phyloP scores from a whole-genome alignment of 2,888 invertebrate genomes.

The Drosophila tripunctata region DNA sequence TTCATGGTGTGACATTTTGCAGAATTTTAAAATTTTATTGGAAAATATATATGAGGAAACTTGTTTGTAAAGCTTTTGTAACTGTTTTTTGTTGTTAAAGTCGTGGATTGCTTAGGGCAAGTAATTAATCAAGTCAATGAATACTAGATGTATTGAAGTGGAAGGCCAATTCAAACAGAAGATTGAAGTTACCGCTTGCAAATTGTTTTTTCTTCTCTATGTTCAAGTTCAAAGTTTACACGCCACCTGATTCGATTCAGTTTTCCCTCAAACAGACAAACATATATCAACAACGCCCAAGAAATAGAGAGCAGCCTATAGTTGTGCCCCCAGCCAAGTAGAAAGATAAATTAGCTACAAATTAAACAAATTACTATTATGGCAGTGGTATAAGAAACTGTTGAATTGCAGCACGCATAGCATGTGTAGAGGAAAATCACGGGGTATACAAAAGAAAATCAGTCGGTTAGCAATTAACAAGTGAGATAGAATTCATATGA shows the following conservation, averaged over 20 bases:
- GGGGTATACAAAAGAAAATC: not conserved
- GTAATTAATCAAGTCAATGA: slow-evolving; percentile 16
- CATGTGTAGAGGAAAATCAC: not conserved
- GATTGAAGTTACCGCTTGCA: slow-evolving; percentile 3
- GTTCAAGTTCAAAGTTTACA: slow-evolving; percentile 61
- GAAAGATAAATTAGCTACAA: slow-evolving; percentile 68
- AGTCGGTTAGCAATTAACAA: slow-evolving; percentile 48
- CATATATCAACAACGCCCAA: slow-evolving; percentile 8
- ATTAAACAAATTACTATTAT: slow-evolving; percentile 66
- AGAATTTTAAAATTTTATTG: not conserved
- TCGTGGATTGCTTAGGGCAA: slow-evolving; percentile 1
- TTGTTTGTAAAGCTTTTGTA: not conserved
- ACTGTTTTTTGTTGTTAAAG: not conserved
- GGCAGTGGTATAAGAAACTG: not conserved
- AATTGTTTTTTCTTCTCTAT: not conserved
- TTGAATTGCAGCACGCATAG: slow-evolving; percentile 42
- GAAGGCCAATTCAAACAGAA: slow-evolving; percentile 1
- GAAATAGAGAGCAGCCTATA: not conserved
- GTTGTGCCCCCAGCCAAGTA: slow-evolving; percentile 28
- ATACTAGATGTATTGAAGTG: slow-evolving; percentile 2
- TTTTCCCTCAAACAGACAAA: slow-evolving; percentile 10
- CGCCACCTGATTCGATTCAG: slow-evolving; percentile 39
- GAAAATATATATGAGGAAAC: not conserved
- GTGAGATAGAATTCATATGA: not conserved
- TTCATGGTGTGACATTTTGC: not conserved